A percentile compares a stretch with the other conserved stretches of the same genome.
phyloP scores from a whole-genome alignment of 2,797 vertebrate genomes.

The Molossus molossus region DNA sequence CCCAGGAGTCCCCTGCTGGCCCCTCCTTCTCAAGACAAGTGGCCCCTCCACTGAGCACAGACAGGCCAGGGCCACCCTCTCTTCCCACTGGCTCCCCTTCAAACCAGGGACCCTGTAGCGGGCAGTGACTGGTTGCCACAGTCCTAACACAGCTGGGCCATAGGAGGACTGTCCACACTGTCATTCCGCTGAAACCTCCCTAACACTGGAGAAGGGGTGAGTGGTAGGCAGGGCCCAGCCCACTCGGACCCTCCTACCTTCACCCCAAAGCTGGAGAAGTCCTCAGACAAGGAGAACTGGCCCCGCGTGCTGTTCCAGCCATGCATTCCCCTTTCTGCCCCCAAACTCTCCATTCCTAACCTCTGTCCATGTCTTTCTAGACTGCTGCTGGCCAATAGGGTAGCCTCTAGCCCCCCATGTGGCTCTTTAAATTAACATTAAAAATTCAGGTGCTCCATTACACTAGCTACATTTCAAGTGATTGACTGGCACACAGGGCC shows the following conservation, averaged over 20 bases:
- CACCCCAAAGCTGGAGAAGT: background rate
- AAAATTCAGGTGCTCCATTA: background rate
- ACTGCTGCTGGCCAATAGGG: background rate
- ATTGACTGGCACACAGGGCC: accelerated
- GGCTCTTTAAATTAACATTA: background rate
- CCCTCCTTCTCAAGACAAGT: background rate
- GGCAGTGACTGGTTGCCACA: background rate
- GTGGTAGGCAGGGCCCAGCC: background rate
- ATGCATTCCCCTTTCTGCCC: background rate
- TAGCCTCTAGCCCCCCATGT: background rate
- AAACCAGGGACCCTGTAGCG: background rate
- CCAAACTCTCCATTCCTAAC: background rate
- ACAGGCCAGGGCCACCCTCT: background rate
- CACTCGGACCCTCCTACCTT: too few relatives aligned
- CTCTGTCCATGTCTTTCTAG: background rate
- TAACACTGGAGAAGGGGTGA: too few relatives aligned
- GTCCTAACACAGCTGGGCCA: background rate
- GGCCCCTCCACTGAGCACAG: background rate
- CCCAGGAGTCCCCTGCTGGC: background rate
- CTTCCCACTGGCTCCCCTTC: background rate
- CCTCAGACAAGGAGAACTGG: background rate
- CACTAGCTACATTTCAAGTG: background rate
- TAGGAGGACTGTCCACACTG: background rate
- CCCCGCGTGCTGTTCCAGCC: background rate
- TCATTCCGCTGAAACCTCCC: background rate